Evolutionary conservation across 2,888 invertebrate genomes (phyloP).

Genomic region (Hydropsyche betteni): DNA sequence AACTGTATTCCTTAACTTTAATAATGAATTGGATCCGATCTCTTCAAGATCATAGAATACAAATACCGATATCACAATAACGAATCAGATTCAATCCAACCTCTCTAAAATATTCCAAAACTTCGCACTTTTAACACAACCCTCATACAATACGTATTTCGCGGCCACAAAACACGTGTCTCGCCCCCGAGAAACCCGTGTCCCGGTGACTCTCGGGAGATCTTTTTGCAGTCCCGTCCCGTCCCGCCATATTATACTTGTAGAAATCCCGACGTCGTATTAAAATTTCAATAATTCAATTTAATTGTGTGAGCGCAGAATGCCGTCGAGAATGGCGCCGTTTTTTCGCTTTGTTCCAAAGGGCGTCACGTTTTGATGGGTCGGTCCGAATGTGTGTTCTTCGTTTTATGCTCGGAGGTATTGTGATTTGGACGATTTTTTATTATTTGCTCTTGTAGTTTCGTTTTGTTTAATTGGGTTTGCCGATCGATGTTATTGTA

Average conservation of each 20-base stretch:
- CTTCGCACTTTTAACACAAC: too few species aligned
- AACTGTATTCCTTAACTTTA: too few species aligned
- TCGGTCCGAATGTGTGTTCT: not conserved
- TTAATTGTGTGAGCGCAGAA: conserved; percentile 42
- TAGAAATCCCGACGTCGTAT: conserved; percentile 26
- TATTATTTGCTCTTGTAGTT: too few species aligned
- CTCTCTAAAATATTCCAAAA: too few species aligned
- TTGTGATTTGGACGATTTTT: not conserved
- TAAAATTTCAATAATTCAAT: conserved; percentile 50
- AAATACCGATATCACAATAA: too few species aligned
- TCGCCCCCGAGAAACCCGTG: conserved; percentile 31
- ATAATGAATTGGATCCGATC: too few species aligned
- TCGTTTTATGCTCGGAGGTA: not conserved
- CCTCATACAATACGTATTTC: conserved; percentile 27
- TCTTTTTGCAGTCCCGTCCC: not conserved
- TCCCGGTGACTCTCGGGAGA: conserved; percentile 8
- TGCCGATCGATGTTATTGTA: too few species aligned
- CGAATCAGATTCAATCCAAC: too few species aligned
- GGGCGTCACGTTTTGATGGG: conserved; percentile 11
- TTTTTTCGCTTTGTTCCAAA: conserved; percentile 19
- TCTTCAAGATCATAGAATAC: too few species aligned
- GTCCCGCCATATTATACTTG: conserved; percentile 18
- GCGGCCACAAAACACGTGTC: conserved; percentile 48
- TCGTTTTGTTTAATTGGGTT: too few species aligned
- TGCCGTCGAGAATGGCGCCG: conserved; percentile 25